A percentile compares a stretch with the other conserved stretches of the same genome.
Evolutionary conservation across 2,888 invertebrate genomes (phyloP).

Genomic region (Lissocephala sabroskyi): DNA sequence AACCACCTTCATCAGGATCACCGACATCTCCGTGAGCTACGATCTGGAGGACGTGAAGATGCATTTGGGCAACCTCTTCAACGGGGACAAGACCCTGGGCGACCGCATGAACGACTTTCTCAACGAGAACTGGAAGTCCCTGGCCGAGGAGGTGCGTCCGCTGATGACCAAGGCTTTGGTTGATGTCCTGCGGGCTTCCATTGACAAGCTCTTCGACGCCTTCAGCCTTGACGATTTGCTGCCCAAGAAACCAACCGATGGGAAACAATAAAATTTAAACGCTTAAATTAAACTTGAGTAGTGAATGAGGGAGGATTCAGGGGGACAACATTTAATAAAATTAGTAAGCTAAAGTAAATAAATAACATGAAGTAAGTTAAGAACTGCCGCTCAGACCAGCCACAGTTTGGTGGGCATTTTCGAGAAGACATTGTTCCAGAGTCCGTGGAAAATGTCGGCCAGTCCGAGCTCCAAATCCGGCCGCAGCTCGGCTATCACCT

Average conservation of each 20-base stretch:
- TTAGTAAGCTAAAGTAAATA: constrained; percentile 37
- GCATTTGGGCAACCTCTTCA: constrained; percentile 81
- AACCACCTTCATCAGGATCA: constrained; percentile 75
- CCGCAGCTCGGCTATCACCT: constrained; percentile 76
- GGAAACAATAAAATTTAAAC: too few species aligned
- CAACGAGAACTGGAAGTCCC: constrained; percentile 84
- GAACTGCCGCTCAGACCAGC: constrained; percentile 66
- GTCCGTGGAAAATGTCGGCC: constrained; percentile 74
- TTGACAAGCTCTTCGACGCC: constrained; percentile 76
- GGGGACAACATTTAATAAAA: constrained; percentile 7
- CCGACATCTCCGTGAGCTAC: constrained; percentile 79
- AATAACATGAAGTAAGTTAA: too few species aligned
- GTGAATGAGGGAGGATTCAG: too few species aligned
- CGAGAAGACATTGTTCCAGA: constrained; percentile 76
- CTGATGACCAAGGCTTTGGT: constrained; percentile 79
- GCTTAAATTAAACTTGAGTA: too few species aligned
- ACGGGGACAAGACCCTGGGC: constrained; percentile 80
- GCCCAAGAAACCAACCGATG: too few species aligned
- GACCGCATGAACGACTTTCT: constrained; percentile 83
- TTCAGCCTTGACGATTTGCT: constrained; percentile 76
- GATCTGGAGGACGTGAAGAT: constrained; percentile 78
- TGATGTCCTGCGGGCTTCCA: constrained; percentile 75
- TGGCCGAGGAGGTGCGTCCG: constrained; percentile 81
- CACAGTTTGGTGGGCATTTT: constrained; percentile 76
- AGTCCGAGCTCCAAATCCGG: constrained; percentile 75